These are phyloP conservation scores for Heliconius nattereri DNA, from an alignment of 1,140 invertebrate genomes.

Conservation along the genomic window DNA sequence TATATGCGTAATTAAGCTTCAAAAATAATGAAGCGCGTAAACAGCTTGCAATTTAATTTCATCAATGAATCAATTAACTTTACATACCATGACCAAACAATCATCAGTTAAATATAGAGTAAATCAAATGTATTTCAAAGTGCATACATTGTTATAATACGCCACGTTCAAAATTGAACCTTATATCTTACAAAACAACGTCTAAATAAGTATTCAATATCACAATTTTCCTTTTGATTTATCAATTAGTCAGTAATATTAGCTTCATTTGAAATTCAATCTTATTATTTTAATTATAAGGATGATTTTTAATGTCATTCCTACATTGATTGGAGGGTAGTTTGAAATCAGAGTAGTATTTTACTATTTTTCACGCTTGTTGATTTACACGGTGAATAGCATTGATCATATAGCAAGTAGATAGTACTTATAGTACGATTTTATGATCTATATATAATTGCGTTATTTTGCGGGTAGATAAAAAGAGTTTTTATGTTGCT, in stretches of 20 bases:
- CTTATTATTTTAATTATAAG: neutral
- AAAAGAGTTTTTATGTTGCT: neutral
- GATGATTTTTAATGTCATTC: neutral
- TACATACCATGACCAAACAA: conserved; percentile 24
- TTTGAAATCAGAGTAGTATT: conserved; percentile 22
- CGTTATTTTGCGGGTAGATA: neutral
- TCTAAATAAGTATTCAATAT: neutral
- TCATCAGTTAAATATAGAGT: conserved; percentile 19
- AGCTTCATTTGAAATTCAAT: neutral
- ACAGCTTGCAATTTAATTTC: neutral
- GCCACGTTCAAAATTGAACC: neutral
- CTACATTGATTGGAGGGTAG: conserved; percentile 3
- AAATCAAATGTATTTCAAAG: conserved; percentile 18
- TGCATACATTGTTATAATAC: conserved; percentile 11
- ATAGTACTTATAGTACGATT: neutral
- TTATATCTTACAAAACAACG: neutral
- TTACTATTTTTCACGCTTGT: conserved; percentile 33
- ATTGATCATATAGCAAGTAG: neutral
- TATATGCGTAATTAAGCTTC: neutral
- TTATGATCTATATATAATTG: neutral
- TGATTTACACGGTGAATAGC: conserved; percentile 24
- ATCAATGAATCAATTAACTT: conserved; percentile 9
- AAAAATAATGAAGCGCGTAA: neutral
- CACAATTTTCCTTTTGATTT: neutral
- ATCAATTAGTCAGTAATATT: neutral